Base-by-base conservation (phyloP, 2,888 invertebrate species). In the Drosophila formosana region DNA sequence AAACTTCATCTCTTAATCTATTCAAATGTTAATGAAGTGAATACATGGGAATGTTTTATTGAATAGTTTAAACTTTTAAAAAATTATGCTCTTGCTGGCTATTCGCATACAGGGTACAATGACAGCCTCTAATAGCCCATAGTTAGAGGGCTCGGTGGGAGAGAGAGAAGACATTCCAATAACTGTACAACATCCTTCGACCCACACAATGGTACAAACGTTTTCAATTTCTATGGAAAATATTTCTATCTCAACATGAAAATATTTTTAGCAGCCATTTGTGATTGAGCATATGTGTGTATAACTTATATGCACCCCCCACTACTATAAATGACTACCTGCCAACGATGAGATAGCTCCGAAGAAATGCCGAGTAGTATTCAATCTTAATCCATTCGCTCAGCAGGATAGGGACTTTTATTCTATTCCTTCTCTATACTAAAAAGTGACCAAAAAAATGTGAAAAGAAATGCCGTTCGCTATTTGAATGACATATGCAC, bases 221-320 rank as follows among this genome's bases (percentile, higher is more conserved):
- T 75, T 86, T 83, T 65, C 83, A 80, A 86, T 80, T 86, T 88
- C 83, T 86, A 88, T 88, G 70, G 57, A 26, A 79, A 88, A 88
- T 88, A 83, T 86, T 83, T 83, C 83, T 88, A 83, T 83, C 72
- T 77, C 56, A 72, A 83, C 87, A 86, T 86, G 71, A 83, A 88
- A 88, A 83, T 86, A 86, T 83, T 77, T 75, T 82, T 72, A 72
- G 65, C 88, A 71, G 82, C 63, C 68, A 72, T 75, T 75, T 78
- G 61, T 71, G 64, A 47, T 26, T 41, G 39, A 23, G 23, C 4
- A 18, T 43, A 13, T 18, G 41, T 43, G 50, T 50, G 62, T 37
- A 18, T 30, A 25, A 32, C n/a, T 25, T 32, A 34, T 25, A 34
- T 26, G 25, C 13, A n/a, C 26, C 34, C 26, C 34, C 85, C 37